phyloP scores from a whole-genome alignment of 2,113 vertebrate genomes.

The Lipophrys pholis region DNA sequence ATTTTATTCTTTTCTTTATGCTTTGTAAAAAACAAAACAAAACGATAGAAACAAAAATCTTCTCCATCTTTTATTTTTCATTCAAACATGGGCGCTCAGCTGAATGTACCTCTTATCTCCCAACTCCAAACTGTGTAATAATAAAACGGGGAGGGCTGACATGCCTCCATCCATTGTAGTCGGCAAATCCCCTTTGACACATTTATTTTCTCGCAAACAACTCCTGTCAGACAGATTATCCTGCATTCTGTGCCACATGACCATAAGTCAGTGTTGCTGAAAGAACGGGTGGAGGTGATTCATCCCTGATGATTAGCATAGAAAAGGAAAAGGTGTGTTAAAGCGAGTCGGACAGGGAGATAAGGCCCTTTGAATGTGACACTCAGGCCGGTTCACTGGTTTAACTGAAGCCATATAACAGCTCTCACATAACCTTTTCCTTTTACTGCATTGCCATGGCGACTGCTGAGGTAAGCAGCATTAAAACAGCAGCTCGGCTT shows the following conservation, averaged over 20 bases:
- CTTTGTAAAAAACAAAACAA: background rate
- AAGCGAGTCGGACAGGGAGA: conserved; percentile 14
- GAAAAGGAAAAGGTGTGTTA: conserved; percentile 21
- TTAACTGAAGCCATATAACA: conserved; percentile 54
- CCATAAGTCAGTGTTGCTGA: conserved; percentile 22
- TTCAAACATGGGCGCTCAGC: background rate
- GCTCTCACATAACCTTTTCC: conserved; percentile 62
- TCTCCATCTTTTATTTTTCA: background rate
- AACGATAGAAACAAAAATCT: conserved; percentile 1
- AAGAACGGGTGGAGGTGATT: conserved; percentile 40
- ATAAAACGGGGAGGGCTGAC: conserved; percentile 11
- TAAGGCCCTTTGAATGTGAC: conserved; percentile 40
- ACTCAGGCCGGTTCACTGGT: conserved; percentile 46
- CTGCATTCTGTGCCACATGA: conserved; percentile 11
- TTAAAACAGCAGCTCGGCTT: conserved; percentile 50
- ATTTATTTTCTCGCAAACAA: conserved; percentile 12
- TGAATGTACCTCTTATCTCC: conserved; percentile 8
- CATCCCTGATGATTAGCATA: conserved; percentile 39
- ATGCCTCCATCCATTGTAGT: conserved; percentile 2
- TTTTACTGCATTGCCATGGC: conserved; percentile 59
- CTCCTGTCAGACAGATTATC: conserved; percentile 33
- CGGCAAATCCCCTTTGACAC: conserved; percentile 2
- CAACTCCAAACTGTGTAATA: conserved; percentile 20
- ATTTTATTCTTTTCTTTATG: no score
- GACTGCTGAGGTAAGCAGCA: conserved; percentile 69